Percentiles rank a stretch among this genome's conserved stretches.
These are phyloP conservation scores for Zaprionus africanus DNA, from an alignment of 1,140 invertebrate species.

Conservation along the genomic window DNA sequence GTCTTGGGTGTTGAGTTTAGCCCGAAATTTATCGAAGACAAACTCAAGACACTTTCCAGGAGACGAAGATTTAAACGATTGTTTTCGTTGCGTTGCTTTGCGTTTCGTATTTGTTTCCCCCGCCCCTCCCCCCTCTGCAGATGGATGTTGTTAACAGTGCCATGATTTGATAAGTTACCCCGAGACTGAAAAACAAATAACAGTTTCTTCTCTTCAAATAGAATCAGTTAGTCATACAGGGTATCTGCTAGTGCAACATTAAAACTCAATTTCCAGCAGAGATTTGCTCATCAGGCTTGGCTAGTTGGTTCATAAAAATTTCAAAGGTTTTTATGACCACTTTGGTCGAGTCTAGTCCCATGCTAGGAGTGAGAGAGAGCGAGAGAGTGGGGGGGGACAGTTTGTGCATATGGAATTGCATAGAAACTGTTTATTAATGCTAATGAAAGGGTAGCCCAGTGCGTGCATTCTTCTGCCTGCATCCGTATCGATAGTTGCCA, in stretches of 20 bases:
- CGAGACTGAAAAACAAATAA: conserved; percentile 23
- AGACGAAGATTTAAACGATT: not conserved
- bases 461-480: conserved; percentile 12
- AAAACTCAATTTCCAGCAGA: not conserved
- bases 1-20: conserved; percentile 68
- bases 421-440: conserved; percentile 66
- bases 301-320: conserved; percentile 27
- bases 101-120: conserved; percentile 11
- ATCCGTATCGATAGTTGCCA: conserved; percentile 9
- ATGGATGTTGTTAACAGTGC: not conserved
- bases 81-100: conserved; percentile 66
- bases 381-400: not conserved
- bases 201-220: not conserved
- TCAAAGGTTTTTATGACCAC: conserved; percentile 19
- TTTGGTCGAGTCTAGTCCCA: not conserved
- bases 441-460: conserved; percentile 41
- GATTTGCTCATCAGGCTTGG: not conserved
- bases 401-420: conserved; percentile 25
- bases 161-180: conserved; percentile 26
- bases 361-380: not conserved
- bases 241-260: not conserved
- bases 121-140: not conserved
- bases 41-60: conserved; percentile 56
- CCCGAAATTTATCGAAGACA: conserved; percentile 74
- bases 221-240: not conserved